Base-by-base conservation (phyloP, 2,113 vertebrate genomes). In the Lamprotornis superbus region DNA sequence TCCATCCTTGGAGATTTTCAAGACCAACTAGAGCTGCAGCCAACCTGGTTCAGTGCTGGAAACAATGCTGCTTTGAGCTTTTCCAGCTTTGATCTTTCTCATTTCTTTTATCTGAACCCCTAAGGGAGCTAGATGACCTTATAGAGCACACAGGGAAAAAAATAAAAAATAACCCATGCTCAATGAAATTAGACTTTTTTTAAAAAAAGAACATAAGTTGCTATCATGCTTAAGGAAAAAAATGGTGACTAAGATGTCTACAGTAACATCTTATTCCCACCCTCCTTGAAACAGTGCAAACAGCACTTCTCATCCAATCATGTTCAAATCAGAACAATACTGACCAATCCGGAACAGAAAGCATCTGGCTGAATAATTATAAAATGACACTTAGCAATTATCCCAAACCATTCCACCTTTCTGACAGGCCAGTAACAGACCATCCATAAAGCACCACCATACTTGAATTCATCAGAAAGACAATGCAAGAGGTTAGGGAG, bases 51-150 rank as follows among this genome's bases (percentile, higher is more conserved):
- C 46, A 53, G 5, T 12, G 28, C 1, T 84, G 52, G 56, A 90
- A 96, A 96, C 89, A 94, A 96, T 23, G 25, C 52, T 84, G 76
- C 93, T 93, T 95, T 96, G 64, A 96, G 86, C 60, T 94, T 81
- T 80, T 89, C 52, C 73, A 71, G 15, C 94, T 96, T 95, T 93
- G 94, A 95, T 96, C 93, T 92, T 83, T 94, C 71, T 81, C 33
- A 17, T 31, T 81, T 56, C 93, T 96, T 95, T 93, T 83, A 83
- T 94, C 46, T 89, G 47, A 93, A 75, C 17, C 59, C 91, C 80
- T 47, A 68, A 37, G 76, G 89, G 76, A 94, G 77, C 13, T 67
- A 52, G 39, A 70, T 89, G 76, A 90, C 76, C 35, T 93, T 70
- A 47, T 0, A 85, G 31, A 73, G n/a, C 31, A 40, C 11, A 9